Evolutionary conservation across 1,140 invertebrate species (phyloP).

Genomic region (Cyclina sinensis): DNA sequence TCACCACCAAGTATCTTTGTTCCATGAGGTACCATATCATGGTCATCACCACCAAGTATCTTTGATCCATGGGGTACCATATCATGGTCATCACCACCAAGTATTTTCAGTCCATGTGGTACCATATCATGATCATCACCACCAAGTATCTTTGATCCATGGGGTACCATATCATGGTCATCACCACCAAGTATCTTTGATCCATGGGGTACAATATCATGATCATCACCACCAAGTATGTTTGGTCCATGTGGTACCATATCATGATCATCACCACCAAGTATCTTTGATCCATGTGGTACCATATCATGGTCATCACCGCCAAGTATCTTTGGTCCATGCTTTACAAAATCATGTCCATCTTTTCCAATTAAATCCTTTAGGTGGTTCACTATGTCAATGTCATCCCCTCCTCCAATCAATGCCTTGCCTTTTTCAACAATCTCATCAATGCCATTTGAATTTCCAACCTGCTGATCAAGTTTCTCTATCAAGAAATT

Average conservation of each 20-base stretch:
- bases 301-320: constrained; percentile 48
- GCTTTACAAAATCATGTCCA: constrained; percentile 37
- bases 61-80: constrained; percentile 14
- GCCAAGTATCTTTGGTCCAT: constrained; percentile 38
- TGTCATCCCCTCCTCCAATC: constrained; percentile 32
- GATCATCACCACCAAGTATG: constrained; percentile 64
- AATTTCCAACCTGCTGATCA: background rate
- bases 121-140: constrained; percentile 52
- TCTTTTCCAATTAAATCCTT: constrained; percentile 39
- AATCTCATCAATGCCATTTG: constrained; percentile 53
- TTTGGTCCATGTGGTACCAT: constrained; percentile 56
- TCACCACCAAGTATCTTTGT: constrained; percentile 21
- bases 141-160: constrained; percentile 55
- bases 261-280: constrained; percentile 67
- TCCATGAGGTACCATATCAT: constrained; percentile 26
- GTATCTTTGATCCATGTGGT: constrained; percentile 24
- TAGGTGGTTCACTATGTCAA: constrained; percentile 48
- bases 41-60: constrained; percentile 54
- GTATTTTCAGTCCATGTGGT: constrained; percentile 16
- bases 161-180: constrained; percentile 58
- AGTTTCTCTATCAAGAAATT: constrained; percentile 66
- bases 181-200: constrained; percentile 57
- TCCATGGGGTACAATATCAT: constrained; percentile 58
- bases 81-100: constrained; percentile 39
- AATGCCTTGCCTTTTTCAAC: constrained; percentile 65